phyloP scores from a whole-genome alignment of 2,113 vertebrate genomes.

The Callocephalon fimbriatum region DNA sequence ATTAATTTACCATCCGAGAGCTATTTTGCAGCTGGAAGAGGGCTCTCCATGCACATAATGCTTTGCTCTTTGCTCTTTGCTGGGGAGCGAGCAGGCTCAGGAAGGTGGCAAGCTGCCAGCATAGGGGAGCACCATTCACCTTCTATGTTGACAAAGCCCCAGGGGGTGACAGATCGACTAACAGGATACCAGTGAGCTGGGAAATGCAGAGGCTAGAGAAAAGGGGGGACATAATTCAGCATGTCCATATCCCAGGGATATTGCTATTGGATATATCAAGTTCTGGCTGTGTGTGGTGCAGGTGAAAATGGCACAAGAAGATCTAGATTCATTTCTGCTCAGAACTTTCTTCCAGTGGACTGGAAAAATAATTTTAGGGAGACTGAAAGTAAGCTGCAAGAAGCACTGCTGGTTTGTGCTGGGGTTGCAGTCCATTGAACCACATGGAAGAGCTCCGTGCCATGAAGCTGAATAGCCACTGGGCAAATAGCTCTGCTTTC shows the following conservation, averaged over 20 bases:
- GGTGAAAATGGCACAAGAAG: background rate
- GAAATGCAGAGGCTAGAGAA: rapidly evolving
- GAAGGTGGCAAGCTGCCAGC: background rate
- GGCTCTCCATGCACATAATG: rapidly evolving
- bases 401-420: background rate
- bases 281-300: background rate
- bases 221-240: rapidly evolving
- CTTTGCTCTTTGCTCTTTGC: background rate
- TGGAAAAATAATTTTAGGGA: background rate
- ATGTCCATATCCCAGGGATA: background rate
- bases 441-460: rapidly evolving
- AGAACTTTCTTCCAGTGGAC: background rate
- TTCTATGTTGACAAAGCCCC: rapidly evolving
- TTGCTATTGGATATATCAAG: background rate
- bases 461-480: background rate
- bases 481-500: background rate
- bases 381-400: background rate
- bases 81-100: background rate
- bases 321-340: background rate
- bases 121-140: background rate
- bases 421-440: background rate
- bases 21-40: background rate
- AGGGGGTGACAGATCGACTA: rapidly evolving
- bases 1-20: background rate
- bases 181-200: background rate